Percentiles rank a stretch among this genome's conserved stretches.
phyloP scores from a whole-genome alignment of 2,888 invertebrate species.

The Gymnoscelis rufifasciata region DNA sequence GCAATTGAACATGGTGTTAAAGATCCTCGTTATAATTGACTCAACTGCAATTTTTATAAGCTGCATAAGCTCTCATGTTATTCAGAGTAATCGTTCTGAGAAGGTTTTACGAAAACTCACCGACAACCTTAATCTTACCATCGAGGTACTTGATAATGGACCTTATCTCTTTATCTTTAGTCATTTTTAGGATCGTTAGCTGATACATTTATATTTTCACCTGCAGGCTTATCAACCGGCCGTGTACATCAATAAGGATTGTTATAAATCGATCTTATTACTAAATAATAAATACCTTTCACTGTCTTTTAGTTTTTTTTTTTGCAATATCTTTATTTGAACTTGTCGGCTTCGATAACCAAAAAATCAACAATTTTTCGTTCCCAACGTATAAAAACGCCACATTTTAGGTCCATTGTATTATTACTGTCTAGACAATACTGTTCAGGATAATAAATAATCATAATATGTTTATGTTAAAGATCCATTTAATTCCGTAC shows the following conservation, averaged over 20 bases:
- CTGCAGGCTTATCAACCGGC: conserved; percentile 20
- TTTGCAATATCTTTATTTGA: too few species aligned
- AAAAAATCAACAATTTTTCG: too few species aligned
- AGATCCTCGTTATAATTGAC: too few species aligned
- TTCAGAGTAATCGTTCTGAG: conserved; percentile 50
- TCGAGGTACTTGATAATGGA: conserved; percentile 14
- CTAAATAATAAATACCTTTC: not conserved
- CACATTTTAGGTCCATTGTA: too few species aligned
- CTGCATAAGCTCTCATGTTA: conserved; percentile 41
- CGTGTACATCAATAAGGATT: conserved; percentile 36
- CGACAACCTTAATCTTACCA: conserved; percentile 20
- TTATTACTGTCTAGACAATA: too few species aligned
- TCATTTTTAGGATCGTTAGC: not conserved
- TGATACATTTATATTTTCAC: conserved; percentile 3
- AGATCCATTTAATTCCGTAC: too few species aligned
- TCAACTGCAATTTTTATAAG: not conserved
- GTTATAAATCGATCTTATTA: conserved; percentile 50
- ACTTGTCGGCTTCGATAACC: too few species aligned
- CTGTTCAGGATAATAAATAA: too few species aligned
- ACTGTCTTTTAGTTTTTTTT: not conserved
- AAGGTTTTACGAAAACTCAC: conserved; percentile 47
- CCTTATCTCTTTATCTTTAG: conserved; percentile 19
- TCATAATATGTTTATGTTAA: too few species aligned
- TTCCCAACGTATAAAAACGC: too few species aligned
- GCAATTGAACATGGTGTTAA: too few species aligned